Evolutionary conservation across 2,113 vertebrate species (phyloP).

Genomic region (Psephotus haematonotus): DNA sequence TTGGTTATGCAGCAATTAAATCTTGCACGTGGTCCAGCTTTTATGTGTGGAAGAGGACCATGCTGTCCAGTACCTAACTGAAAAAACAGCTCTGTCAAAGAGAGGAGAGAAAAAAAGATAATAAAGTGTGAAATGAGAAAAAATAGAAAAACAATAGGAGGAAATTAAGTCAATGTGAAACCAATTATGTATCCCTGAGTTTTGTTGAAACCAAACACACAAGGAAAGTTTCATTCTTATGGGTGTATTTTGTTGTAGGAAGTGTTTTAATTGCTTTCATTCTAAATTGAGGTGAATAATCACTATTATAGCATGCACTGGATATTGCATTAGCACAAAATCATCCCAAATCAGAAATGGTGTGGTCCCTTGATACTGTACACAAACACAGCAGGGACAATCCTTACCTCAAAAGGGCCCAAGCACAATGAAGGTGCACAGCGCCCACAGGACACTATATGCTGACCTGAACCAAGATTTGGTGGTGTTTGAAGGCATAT

Average conservation of each 20-base stretch:
- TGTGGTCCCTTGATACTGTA: neutral
- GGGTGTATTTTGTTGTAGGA: neutral
- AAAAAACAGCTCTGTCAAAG: neutral
- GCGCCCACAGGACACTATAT: neutral
- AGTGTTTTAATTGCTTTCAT: neutral
- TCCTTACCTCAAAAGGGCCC: neutral
- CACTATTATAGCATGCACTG: neutral
- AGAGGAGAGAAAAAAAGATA: neutral
- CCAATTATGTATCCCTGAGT: neutral
- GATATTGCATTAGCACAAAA: neutral
- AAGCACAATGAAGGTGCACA: neutral
- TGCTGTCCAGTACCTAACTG: neutral
- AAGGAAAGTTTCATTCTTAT: neutral
- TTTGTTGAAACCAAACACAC: neutral
- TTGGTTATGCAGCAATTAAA: neutral
- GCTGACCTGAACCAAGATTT: neutral
- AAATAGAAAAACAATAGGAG: neutral
- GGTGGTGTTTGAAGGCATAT: neutral
- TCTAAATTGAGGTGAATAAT: neutral
- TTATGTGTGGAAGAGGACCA: neutral
- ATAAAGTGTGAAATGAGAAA: neutral
- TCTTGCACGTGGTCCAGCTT: neutral
- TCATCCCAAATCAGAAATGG: neutral
- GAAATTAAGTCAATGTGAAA: neutral
- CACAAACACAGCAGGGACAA: neutral